Base-by-base conservation (phyloP, 2,888 invertebrate species). In the Rotaria magnacalcarata region DNA sequence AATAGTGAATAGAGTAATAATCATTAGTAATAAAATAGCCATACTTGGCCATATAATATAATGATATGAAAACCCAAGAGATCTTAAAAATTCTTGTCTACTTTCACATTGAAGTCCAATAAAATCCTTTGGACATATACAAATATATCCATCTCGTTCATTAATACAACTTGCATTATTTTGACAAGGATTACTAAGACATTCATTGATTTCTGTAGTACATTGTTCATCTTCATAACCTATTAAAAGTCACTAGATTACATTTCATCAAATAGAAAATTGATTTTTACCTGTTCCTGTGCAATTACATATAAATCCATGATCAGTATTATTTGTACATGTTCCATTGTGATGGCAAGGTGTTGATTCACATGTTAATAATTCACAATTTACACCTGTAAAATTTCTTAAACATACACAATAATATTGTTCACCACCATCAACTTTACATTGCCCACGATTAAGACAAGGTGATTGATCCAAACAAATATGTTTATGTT, bases 1-100 rank as follows among this genome's bases (percentile, higher is more conserved):
- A 74, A 89, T 88, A 16, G 90, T 95, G 96, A 86, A 90, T 89
- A 91, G 27, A 34, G 85, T 85, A 41, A 86, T 85, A 21, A 86
- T 54, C 60, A 86, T 34, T 52, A 75, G 58, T 21, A 86, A 54
- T 47, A 86, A 56, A 8, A 86, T 75, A 14, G 84, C 85, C 10
- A 86, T 52, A 7, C 85, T 27, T 10, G 86, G 86, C 86, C 86
- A 86, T n/a, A 86, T 85, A n/a, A 86, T 58, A 50, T 85, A 84
- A 84, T 86, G 86, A 47, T 86, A 86, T 5, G 74, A 50, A 75
- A 85, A 85, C 47, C 56, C 24, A 85, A 85, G 14, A 47, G 21
- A 80, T 24, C 24, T 80, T 5, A 47, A 21, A n/a, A n/a, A 10
- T 80, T 80, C 47, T 80, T 47, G 3, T 47, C 47, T 67, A 34